Base-by-base conservation (phyloP, 2,797 vertebrate species). In the Pipistrellus pygmaeus region DNA sequence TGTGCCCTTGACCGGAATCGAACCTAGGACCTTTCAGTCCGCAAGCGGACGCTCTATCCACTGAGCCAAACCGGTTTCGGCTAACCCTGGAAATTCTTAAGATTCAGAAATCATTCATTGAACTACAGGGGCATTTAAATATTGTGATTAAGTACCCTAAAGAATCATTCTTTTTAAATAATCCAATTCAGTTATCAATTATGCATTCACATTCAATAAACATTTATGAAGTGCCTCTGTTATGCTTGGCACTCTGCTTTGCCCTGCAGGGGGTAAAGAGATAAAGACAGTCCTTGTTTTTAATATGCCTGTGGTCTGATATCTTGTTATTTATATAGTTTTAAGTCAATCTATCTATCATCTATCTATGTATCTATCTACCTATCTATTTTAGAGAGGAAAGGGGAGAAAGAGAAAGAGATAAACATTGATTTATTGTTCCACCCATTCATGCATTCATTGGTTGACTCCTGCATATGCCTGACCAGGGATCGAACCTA, bases 251-350 rank as follows among this genome's bases (percentile, higher is more conserved):
- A 80, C 27, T 94, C 27, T 76, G 68, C n/a, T 96, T 80, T 87
- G 86, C 9, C 60, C 38, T 81, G 2, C 3, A 77, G 75, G 1
- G 44, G 20, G 12, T 86, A 85, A 73, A 80, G 35, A 94, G 60
- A 93, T 85, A 93, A 93, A 86, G 38, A 88, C 20, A 91, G 60
- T 91, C 55, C 60, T 35, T 62, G 81, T 55, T 93, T 97, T 84
- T 73, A 94, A 90, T 60, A 89, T 76, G 71, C 57, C 41, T 94
- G 72, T 5, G 85, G 57, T 92, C 32, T 92, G 72, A 55, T 41
- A 94, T 68, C 30, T 94, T 93, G 46, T 72, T 96, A 83, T 73
- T 88, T 93, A 76, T 20, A 68, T 66, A 66, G n/a, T 68, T 20
- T 68, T 35, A 68, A 68, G 4, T 66, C 17, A n/a, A n/a, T 64